A percentile compares a stretch with the other conserved stretches of the same genome.
These are phyloP conservation scores for Campopleginae sp. DNA, from an alignment of 2,888 invertebrate genomes.

Conservation along the genomic window DNA sequence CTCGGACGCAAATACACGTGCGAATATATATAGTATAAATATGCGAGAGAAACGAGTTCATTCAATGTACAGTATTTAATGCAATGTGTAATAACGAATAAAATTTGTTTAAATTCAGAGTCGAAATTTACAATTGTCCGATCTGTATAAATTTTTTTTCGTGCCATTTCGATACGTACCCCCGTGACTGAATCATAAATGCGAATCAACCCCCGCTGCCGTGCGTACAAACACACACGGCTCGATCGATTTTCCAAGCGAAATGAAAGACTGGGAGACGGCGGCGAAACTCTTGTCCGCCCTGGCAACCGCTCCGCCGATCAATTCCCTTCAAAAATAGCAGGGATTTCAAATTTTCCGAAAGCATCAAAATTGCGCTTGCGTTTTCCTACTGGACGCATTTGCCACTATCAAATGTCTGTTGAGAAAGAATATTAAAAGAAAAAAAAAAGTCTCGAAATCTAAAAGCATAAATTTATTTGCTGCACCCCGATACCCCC, in stretches of 20 bases:
- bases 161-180: neutral
- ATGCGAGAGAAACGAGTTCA: conserved; percentile 62
- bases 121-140: conserved; percentile 2
- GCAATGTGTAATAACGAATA: conserved; percentile 68
- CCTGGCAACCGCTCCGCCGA: conserved; percentile 21
- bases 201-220: conserved; percentile 37
- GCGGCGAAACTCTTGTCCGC: conserved; percentile 46
- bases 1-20: conserved; percentile 12
- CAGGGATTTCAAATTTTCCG: neutral
- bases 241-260: conserved; percentile 67
- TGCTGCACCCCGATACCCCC: no score
- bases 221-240: conserved; percentile 33
- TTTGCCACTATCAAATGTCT: neutral
- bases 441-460: neutral
- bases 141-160: conserved; percentile 25
- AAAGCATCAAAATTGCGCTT: neutral
- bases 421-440: neutral
- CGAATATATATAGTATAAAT: conserved; percentile 8
- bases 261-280: conserved; percentile 16
- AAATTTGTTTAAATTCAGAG: conserved; percentile 62
- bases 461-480: neutral
- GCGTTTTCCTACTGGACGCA: no score
- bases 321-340: neutral
- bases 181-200: conserved; percentile 13
- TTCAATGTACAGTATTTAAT: conserved; percentile 79